Conservation (phyloP, 2,888 invertebrate species). For the Bugula neritina region DNA sequence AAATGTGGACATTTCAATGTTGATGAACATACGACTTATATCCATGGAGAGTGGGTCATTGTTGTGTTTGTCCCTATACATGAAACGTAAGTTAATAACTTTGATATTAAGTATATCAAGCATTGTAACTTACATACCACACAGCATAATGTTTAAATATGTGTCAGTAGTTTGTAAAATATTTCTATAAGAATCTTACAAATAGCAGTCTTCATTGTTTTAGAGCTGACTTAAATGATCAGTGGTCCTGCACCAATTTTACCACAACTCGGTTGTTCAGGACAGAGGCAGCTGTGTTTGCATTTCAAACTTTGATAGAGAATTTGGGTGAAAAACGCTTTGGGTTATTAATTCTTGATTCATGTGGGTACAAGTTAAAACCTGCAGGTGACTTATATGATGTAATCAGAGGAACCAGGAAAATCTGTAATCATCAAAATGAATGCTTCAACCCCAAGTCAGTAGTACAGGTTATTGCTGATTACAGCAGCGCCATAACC, state of each 20-base stretch:
- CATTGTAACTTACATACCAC: background rate
- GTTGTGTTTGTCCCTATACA: background rate
- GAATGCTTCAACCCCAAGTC: background rate
- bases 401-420: background rate
- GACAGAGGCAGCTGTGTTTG: background rate
- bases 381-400: slow-evolving; percentile 2
- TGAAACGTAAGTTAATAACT: background rate
- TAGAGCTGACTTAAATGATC: background rate
- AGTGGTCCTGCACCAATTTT: background rate
- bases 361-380: slow-evolving; percentile 19
- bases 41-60: background rate
- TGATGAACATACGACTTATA: background rate
- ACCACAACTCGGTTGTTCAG: background rate
- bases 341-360: background rate
- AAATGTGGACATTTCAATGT: background rate
- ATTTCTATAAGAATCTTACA: too few relatives aligned
- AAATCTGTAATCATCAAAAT: background rate
- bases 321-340: background rate
- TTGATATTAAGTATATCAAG: background rate
- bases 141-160: background rate
- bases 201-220: too few relatives aligned
- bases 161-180: background rate
- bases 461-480: background rate
- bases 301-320: background rate
- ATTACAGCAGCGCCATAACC: slow-evolving; percentile 3